These are phyloP conservation scores for Pangasius mekongensis DNA, from an alignment of 2,797 vertebrate species.

Conservation along the genomic window DNA sequence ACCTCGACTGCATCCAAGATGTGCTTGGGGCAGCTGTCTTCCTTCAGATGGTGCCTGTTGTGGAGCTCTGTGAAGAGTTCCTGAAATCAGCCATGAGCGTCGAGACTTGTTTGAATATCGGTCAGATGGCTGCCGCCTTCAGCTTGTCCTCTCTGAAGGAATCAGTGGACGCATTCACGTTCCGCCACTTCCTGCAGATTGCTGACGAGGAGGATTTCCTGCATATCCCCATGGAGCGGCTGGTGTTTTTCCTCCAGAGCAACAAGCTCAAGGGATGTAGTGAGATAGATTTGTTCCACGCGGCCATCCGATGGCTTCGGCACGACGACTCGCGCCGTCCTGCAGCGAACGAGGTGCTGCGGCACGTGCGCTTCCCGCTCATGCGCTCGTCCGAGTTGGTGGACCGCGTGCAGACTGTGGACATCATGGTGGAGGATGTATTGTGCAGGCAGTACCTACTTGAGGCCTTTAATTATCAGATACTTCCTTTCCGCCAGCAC, in stretches of 20 bases:
- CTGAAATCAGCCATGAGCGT: constrained; percentile 97
- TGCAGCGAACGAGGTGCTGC: constrained; percentile 84
- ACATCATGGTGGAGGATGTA: constrained; percentile 96
- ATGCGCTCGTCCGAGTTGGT: constrained; percentile 95
- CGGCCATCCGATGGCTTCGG: constrained; percentile 90
- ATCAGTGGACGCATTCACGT: constrained; percentile 93
- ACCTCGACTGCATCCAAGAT: constrained; percentile 96
- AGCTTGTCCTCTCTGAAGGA: constrained; percentile 92
- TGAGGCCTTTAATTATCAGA: constrained; percentile 97
- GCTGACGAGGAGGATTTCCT: constrained; percentile 94
- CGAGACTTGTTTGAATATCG: constrained; percentile 95
- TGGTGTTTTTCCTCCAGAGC: constrained; percentile 95
- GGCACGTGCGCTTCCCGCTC: constrained; percentile 93
- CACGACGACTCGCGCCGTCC: constrained; percentile 81
- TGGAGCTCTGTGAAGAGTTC: constrained; percentile 97
- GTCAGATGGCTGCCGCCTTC: constrained; percentile 97
- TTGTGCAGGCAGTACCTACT: constrained; percentile 90
- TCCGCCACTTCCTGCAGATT: constrained; percentile 94
- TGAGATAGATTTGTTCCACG: constrained; percentile 92
- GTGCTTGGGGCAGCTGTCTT: constrained; percentile 97
- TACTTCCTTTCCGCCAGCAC: constrained; percentile 94
- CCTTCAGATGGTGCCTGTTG: constrained; percentile 95
- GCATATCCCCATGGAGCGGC: constrained; percentile 91
- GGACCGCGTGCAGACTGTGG: constrained; percentile 91
- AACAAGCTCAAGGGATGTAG: constrained; percentile 92